Base-by-base conservation (phyloP, 2,113 vertebrate genomes). In the Abramis brama region DNA sequence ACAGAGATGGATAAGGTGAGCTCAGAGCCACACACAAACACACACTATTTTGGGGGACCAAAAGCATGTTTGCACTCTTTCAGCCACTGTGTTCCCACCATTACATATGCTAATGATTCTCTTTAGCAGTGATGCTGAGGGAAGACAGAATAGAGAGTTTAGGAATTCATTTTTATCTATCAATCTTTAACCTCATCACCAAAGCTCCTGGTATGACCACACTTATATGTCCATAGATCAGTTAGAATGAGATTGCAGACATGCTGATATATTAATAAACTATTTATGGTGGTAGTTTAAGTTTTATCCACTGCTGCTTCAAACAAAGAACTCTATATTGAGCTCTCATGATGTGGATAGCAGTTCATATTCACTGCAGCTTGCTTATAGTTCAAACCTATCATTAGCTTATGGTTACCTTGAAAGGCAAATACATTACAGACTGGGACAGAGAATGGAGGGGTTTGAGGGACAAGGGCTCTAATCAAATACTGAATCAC, bases 1-100 rank as follows among this genome's bases (percentile, higher is more conserved):
- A 92, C 89, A 85, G 55, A 91, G 90, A 92, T 87, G 71, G 85
- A 93, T 90, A 86, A 87, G 84, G 79, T 86, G 90, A 47, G 86
- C 71, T 85, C 45, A 78, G 7, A 82, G 85, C 86, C 62, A 89
- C 90, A 90, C 68, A 86, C 83, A 89, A 82, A 74, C 74, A 30
- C 47, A 79, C 75, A 85, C 82, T 77, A 76, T 64, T 59, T 62
- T 36, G 27, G 43, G n/a, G 36, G 33, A 73, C 82, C 62, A 75
- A 62, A 68, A 36, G 81, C 33, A 25, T 82, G 84, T 33, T 64
- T 79, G 57, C 55, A 64, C 66, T 83, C 73, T 88, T 71, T 86
- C 30, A 76, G 39, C 60, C 52, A 1, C 17, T 57, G 6, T 8
- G 25, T 62, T 59, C 36, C 21, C 79, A 78, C 71, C 17, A 73